Base-by-base conservation (phyloP, 2,113 vertebrate species). In the Strix aluco region DNA sequence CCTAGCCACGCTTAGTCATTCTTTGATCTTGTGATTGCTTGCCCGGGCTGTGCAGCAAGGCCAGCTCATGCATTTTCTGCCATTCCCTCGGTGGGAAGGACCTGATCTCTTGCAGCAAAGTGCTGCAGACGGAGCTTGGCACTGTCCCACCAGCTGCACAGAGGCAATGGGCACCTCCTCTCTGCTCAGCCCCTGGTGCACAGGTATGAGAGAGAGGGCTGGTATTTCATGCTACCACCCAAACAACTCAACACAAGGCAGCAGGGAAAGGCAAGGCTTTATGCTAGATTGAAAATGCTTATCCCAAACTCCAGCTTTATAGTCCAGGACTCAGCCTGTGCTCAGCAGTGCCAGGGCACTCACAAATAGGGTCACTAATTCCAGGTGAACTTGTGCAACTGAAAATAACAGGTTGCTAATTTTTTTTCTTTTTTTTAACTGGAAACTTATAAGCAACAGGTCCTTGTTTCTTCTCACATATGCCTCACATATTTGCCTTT, bases 401-500 rank as follows among this genome's bases (percentile, higher is more conserved):
- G 21, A 52, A 42, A 78, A 62, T 14, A 78, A 22, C 92, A 88
- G 86, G 86, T 86, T 83, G 52, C 62, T 81, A 3, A 12, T 11
- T 21, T 66, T 42, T 42, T 47, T 40, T 11, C 4, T 4, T 47
- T 16, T 69, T 88, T 81, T 51, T 11, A 57, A 17, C 72, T 91
- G 70, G 77, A 82, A 95, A 92, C 87, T 96, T 72, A 34, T 3
- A 77, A 87, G 96, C 96, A 96, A 97, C 96, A 97, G 94, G 94
- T 94, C 87, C 52, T 17, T 58, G 65, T 94, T 96, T 91, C 96
- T 94, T 36, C 74, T 95, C 95, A 89, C 95, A 96, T 96, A 94
- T 94, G 97, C 89, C 87, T 97, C 58, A 17, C 92, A 59, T 92
- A 73, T 71, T 94, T 95, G 96, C 92, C 93, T 96, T 93, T 92